Evolutionary conservation across 2,113 vertebrate genomes (phyloP), one percentile per base, ranked within the genome.

Genomic region (Pygoscelis antarcticus): DNA sequence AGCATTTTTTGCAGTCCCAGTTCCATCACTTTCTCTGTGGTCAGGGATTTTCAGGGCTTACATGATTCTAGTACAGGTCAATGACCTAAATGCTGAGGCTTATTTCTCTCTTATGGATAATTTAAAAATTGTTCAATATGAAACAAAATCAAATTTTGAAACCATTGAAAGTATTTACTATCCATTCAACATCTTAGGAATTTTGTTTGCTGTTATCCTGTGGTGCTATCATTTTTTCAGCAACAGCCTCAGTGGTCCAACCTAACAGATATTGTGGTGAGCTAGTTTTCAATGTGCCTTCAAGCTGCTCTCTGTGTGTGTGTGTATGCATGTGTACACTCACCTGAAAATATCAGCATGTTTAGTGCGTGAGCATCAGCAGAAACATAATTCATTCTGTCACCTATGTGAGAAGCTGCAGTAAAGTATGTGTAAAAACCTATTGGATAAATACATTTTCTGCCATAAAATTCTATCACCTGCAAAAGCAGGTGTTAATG

Each of bases 401-500:
- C 87, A 77, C 58, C 25, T 69, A 6, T 54, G 61, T 91, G 89
- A 91, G 90, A 94, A 93, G 55, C 77, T 79, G 89, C 77, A 85
- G 74, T 30, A 94, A 95, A 93, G 11, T 58, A 70, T 14, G 75
- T 80, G 66, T 26, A 92, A 90, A 94, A 97, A 46, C 14, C 22
- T 40, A 69, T 27, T 47, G 84, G 62, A 91, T 80, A 96, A 93
- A 87, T 83, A 42, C 11, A 62, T 79, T 85, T 82, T 46, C 22
- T 96, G 87, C 89, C 66, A 74, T 72, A 65, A 87, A 96, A 89
- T 78, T 57, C 69, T 54, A 7, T 82, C 93, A 94, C 74, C 81
- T 96, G 36, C 78, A 58, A 90, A 93, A 32, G n/a, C 81, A 96
- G 66, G 84, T 96, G 87, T 89, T 82, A 93, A 51, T 91, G 77